Base-by-base conservation (phyloP, 2,888 invertebrate genomes). In the Microdon myrmicae region DNA sequence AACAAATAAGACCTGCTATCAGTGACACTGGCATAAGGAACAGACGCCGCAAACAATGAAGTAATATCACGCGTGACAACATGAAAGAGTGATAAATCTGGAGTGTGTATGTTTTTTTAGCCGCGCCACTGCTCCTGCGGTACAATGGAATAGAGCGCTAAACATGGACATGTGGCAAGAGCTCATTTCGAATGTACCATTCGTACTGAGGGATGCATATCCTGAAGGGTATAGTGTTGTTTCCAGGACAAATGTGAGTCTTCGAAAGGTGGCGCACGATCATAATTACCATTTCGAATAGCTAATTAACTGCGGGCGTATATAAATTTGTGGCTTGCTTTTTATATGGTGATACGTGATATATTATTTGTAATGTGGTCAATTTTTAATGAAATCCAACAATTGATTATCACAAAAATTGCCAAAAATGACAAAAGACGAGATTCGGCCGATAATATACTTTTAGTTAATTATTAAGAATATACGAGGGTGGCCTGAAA, bases 41-140 rank as follows among this genome's bases (percentile, higher is more conserved):
- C 47, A 47, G 51, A 19, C 25, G 39, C 25, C 29, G 47, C 23
- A 44, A 37, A 51, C 37, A 44, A 34, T 61, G 32, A 41, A 31
- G 54, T 47, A 64, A 56, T 68, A 68, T 67, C 68, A 69, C 69
- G 70, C 71, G 69, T 71, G 72, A 71, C 70, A 71, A 67, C 70
- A 68, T 61, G 41, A 41, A 55, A 64, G 68, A 64, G 60, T 45
- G 54, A 31, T 53, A 53, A 68, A 37, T 47, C 25, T 68, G 64
- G 64, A 45, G 67, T 35, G 39, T 39, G 9, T 25, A 3, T 35
- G 20, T 43, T 38, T 35, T 31, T 12, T 12, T 16, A 31, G 19
- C 35, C 12, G 19, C 64, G 56, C 68, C 70, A 68, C 71, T n/a
- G n/a, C n/a, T 71, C 70, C 69, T 67, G 10, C 20, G 17, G 4